Conservation (phyloP, 1,140 invertebrate species). For the Asbolus verrucosus region DNA sequence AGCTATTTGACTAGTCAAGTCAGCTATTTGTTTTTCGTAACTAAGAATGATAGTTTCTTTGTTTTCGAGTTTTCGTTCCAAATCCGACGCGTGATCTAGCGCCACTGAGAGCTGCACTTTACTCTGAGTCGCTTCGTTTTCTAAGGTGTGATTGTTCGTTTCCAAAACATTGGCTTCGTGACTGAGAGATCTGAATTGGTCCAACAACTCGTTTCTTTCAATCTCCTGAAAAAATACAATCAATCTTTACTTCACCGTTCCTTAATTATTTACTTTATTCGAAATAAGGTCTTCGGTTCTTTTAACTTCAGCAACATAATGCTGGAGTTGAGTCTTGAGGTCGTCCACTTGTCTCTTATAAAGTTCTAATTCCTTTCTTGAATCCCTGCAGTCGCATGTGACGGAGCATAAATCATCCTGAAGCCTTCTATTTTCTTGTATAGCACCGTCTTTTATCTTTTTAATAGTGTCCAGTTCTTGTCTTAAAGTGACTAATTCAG, state of each 20-base stretch:
- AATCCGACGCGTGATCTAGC: slow-evolving; percentile 67
- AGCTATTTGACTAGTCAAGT: slow-evolving; percentile 68
- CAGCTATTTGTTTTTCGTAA: slow-evolving; percentile 70
- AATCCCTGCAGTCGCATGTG: slow-evolving; percentile 66
- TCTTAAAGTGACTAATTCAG: slow-evolving; percentile 51
- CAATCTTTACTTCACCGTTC: not conserved
- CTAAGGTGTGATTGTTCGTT: slow-evolving; percentile 78
- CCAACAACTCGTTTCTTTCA: slow-evolving; percentile 78
- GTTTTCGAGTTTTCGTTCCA: slow-evolving; percentile 68
- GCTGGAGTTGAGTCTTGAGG: slow-evolving; percentile 77
- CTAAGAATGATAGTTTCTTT: slow-evolving; percentile 68
- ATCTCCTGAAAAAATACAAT: slow-evolving; percentile 72
- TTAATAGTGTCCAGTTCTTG: slow-evolving; percentile 50
- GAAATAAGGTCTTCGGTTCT: slow-evolving; percentile 76
- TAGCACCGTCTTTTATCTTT: slow-evolving; percentile 52
- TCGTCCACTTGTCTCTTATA: slow-evolving; percentile 74
- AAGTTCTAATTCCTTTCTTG: slow-evolving; percentile 73
- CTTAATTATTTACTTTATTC: slow-evolving; percentile 70
- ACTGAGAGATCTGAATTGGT: slow-evolving; percentile 77
- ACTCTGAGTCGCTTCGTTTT: slow-evolving; percentile 75
- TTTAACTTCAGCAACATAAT: slow-evolving; percentile 78
- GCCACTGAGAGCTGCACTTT: slow-evolving; percentile 68
- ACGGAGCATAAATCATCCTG: slow-evolving; percentile 73
- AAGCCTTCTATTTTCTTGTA: slow-evolving; percentile 66
- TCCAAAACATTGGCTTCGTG: slow-evolving; percentile 78